Evolutionary conservation across 2,113 vertebrate species (phyloP).

Genomic region (Lasiurus cinereus): DNA sequence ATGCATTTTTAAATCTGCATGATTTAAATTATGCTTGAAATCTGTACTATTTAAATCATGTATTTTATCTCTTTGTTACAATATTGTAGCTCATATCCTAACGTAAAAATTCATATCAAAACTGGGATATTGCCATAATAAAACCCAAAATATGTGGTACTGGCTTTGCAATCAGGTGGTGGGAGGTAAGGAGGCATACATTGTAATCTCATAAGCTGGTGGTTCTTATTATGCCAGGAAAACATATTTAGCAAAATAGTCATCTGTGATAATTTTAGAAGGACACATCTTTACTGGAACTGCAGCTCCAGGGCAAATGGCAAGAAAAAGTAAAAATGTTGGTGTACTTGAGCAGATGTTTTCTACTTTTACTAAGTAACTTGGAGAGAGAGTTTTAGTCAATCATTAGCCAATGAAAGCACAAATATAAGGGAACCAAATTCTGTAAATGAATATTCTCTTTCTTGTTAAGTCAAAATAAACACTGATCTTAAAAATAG

Average conservation of each 20-base stretch:
- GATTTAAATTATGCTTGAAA: background rate
- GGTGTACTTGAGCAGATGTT: background rate
- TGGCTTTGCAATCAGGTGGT: background rate
- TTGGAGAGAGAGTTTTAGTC: background rate
- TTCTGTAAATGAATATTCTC: background rate
- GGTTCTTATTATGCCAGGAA: background rate
- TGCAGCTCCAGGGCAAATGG: background rate
- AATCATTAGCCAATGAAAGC: background rate
- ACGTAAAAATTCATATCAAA: background rate
- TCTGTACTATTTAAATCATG: background rate
- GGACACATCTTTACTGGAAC: background rate
- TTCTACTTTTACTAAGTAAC: slow-evolving; percentile 1
- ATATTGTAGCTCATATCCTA: background rate
- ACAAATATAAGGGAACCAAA: background rate
- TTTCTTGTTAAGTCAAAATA: background rate
- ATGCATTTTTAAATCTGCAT: background rate
- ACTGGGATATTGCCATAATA: background rate
- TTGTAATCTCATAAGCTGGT: background rate
- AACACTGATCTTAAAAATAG: background rate
- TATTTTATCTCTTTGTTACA: slow-evolving; percentile 22
- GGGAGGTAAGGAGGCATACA: background rate
- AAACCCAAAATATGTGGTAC: background rate
- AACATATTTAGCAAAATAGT: background rate
- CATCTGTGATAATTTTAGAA: background rate
- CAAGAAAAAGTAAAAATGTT: background rate